These are phyloP conservation scores for Ricordea florida DNA, from an alignment of 92 coral and sea anemone species.

Conservation along the genomic window DNA sequence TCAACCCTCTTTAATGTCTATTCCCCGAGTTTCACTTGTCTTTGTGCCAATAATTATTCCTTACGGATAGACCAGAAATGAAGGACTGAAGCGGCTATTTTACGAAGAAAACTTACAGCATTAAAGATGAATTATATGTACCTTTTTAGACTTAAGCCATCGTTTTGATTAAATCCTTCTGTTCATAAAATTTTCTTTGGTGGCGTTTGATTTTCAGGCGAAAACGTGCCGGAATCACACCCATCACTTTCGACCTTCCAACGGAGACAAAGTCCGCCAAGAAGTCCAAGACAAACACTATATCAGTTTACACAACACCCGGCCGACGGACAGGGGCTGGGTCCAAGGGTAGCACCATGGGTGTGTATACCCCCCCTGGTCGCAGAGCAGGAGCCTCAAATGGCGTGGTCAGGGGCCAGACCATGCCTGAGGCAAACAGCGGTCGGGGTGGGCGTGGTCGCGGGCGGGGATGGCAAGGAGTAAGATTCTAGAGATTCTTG, in stretches of 20 bases:
- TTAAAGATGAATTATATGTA: too few relatives aligned
- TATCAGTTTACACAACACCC: slow-evolving; percentile 67
- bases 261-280: slow-evolving; percentile 74
- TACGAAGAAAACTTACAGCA: too few relatives aligned
- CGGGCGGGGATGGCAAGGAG: slow-evolving; percentile 58
- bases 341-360: slow-evolving; percentile 37
- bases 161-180: too few relatives aligned
- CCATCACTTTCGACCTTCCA: slow-evolving; percentile 93
- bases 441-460: slow-evolving; percentile 70
- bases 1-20: too few relatives aligned
- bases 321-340: too few relatives aligned
- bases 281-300: slow-evolving; percentile 33
- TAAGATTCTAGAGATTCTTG: slow-evolving; percentile 32
- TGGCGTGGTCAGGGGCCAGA: slow-evolving; percentile 84
- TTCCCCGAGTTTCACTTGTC: too few relatives aligned
- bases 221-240: slow-evolving; percentile 96
- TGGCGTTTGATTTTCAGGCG: slow-evolving; percentile 59
- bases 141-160: too few relatives aligned
- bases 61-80: too few relatives aligned
- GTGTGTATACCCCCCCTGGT: slow-evolving; percentile 80
- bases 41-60: too few relatives aligned
- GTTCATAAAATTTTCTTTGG: too few relatives aligned
- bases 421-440: slow-evolving; percentile 79
- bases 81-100: too few relatives aligned
- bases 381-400: slow-evolving; percentile 88